These are phyloP conservation scores for Deilephila porcellus DNA, from an alignment of 2,888 invertebrate genomes.

Conservation along the genomic window DNA sequence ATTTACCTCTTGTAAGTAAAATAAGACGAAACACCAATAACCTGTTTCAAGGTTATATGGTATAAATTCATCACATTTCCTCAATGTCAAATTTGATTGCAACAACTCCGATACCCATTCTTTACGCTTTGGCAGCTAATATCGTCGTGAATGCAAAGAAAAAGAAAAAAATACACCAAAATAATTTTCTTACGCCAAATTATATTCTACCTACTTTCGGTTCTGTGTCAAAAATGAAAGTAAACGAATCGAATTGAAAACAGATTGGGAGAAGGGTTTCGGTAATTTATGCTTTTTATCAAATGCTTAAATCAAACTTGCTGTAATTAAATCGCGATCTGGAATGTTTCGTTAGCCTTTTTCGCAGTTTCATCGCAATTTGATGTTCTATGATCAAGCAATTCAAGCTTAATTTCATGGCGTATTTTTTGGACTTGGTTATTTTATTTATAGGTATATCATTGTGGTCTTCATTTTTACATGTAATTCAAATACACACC, in stretches of 20 bases:
- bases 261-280: constrained; percentile 1
- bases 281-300: constrained; percentile 17
- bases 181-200: constrained; percentile 24
- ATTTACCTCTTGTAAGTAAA: neutral
- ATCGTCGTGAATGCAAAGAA: constrained; percentile 9
- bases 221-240: constrained; percentile 24
- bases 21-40: neutral
- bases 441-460: too few species aligned
- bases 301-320: constrained; percentile 5
- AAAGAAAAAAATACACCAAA: constrained; percentile 5
- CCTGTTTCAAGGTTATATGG: neutral
- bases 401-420: too few species aligned
- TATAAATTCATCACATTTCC: constrained; percentile 4
- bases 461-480: too few species aligned
- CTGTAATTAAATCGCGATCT: neutral
- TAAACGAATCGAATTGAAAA: constrained; percentile 23
- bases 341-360: neutral
- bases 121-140: constrained; percentile 18
- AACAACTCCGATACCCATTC: constrained; percentile 1
- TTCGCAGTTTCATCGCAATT: too few species aligned
- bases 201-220: constrained; percentile 24
- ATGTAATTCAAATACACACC: too few species aligned
- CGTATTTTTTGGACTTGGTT: too few species aligned
- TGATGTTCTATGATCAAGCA: too few species aligned
- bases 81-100: constrained; percentile 18